Conservation (phyloP, 2,888 invertebrate species). For the Congeria kusceri region DNA sequence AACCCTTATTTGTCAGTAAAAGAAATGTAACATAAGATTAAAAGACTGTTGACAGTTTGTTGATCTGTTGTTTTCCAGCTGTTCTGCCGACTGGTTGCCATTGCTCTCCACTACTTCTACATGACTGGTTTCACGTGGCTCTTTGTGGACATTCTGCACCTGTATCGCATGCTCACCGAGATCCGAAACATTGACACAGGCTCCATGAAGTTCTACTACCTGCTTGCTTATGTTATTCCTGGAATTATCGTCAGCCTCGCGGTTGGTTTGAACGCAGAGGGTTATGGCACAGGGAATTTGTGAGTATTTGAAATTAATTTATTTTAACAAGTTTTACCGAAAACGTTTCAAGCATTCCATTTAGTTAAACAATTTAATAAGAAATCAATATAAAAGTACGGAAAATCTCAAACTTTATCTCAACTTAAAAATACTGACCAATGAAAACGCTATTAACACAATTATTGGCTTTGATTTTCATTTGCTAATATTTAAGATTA, state of each 20-base stretch:
- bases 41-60: too few species aligned
- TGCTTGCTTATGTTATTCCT: slow-evolving; percentile 94
- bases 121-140: slow-evolving; percentile 96
- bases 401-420: too few species aligned
- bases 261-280: slow-evolving; percentile 96
- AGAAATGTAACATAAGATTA: too few species aligned
- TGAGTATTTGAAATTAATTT: slow-evolving; percentile 87
- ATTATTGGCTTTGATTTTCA: too few species aligned
- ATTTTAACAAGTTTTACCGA: too few species aligned
- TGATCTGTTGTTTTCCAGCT: slow-evolving; percentile 88
- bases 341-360: too few species aligned
- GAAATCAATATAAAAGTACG: too few species aligned
- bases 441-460: too few species aligned
- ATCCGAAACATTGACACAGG: slow-evolving; percentile 98
- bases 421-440: too few species aligned
- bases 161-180: slow-evolving; percentile 97
- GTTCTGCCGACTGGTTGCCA: slow-evolving; percentile 94
- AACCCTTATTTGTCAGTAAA: too few species aligned
- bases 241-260: slow-evolving; percentile 96
- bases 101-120: slow-evolving; percentile 97
- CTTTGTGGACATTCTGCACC: slow-evolving; percentile 95
- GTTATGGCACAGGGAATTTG: slow-evolving; percentile 97
- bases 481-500: too few species aligned
- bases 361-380: too few species aligned
- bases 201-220: slow-evolving; percentile 95